These are phyloP conservation scores for Crenuchus spilurus DNA, from an alignment of 2,797 vertebrate genomes.

Conservation along the genomic window DNA sequence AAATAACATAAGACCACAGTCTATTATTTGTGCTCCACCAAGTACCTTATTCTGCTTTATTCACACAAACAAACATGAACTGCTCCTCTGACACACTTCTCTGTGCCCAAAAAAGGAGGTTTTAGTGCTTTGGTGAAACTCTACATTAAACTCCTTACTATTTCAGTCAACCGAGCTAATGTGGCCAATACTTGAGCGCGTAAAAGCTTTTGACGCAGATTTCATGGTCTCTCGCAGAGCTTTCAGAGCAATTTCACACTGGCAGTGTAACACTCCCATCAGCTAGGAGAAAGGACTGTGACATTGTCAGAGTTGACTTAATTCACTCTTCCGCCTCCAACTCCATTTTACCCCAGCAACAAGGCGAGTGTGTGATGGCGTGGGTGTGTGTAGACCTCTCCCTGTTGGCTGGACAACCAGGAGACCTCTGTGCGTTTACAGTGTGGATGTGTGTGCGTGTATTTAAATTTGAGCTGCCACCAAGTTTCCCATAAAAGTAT, in stretches of 20 bases:
- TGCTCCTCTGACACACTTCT: constrained; percentile 12
- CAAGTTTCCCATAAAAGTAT: neutral
- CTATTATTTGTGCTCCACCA: neutral
- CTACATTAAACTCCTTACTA: constrained; percentile 30
- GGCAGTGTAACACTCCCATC: constrained; percentile 63
- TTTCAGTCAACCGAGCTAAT: constrained; percentile 56
- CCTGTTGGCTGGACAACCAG: constrained; percentile 69
- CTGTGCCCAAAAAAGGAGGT: constrained; percentile 18
- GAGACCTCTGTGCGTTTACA: constrained; percentile 49
- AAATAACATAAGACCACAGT: neutral
- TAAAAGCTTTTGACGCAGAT: constrained; percentile 54
- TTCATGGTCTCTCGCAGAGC: constrained; percentile 56
- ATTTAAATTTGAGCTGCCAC: constrained; percentile 37
- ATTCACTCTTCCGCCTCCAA: constrained; percentile 70
- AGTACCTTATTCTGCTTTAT: neutral
- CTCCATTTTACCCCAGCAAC: constrained; percentile 76
- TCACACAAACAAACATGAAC: neutral
- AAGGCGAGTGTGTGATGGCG: constrained; percentile 66
- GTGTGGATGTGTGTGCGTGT: constrained; percentile 24
- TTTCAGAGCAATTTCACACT: constrained; percentile 69
- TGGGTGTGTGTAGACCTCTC: constrained; percentile 66
- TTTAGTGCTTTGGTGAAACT: constrained; percentile 18
- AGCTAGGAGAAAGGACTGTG: constrained; percentile 68
- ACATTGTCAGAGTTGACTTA: constrained; percentile 72
- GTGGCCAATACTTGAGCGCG: constrained; percentile 46